Evolutionary conservation across 2,888 invertebrate species (phyloP).

Genomic region (Rotaria macrura): DNA sequence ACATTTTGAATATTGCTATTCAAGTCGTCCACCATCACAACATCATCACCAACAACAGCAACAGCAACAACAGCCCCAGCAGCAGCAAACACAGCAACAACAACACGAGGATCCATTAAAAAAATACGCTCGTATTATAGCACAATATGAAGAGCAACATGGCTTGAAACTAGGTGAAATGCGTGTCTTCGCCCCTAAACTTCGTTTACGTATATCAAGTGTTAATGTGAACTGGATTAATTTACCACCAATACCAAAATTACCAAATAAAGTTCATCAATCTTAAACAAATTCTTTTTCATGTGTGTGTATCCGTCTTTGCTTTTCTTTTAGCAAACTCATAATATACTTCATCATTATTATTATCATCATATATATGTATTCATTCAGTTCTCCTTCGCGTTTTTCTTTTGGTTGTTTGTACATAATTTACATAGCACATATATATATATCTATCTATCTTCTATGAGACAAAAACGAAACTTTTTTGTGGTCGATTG

Average conservation of each 20-base stretch:
- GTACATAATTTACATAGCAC: not conserved
- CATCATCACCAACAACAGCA: not conserved
- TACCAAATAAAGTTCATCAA: conserved; percentile 16
- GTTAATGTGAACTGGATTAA: conserved; percentile 17
- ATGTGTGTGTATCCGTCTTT: not conserved
- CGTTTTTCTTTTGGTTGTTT: not conserved
- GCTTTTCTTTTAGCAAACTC: not conserved
- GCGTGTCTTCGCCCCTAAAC: not conserved
- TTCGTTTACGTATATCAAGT: conserved; percentile 20
- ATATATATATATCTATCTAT: not conserved
- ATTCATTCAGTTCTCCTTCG: not conserved
- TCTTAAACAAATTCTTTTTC: not conserved
- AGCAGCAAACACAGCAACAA: not conserved
- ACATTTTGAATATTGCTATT: not conserved
- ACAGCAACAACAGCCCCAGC: no score
- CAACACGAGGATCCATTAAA: not conserved
- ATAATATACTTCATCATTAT: not conserved
- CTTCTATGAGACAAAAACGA: not conserved
- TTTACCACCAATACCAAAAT: conserved; percentile 14
- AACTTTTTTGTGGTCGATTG: not conserved
- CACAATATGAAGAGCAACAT: not conserved
- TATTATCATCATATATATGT: not conserved
- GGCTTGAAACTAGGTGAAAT: conserved; percentile 19
- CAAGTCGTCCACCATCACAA: not conserved
- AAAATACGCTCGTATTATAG: not conserved